Evolutionary conservation across 64 coral and sea anemone genomes (phyloP).

Genomic region (Platygyra sinensis): DNA sequence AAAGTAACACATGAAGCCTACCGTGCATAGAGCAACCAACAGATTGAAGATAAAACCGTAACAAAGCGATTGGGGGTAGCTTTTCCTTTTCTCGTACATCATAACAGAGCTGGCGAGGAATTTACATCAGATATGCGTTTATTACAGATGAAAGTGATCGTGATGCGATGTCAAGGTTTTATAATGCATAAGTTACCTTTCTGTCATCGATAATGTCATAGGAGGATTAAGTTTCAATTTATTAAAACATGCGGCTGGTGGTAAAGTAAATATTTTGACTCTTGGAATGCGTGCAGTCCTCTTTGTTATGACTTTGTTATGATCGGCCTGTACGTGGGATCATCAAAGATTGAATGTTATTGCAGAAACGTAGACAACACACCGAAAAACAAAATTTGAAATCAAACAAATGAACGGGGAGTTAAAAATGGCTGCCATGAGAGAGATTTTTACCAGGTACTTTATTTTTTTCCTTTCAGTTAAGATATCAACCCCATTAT

Average conservation of each 20-base stretch:
- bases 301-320: not conserved
- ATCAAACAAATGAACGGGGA: no score
- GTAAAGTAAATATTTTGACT: not conserved
- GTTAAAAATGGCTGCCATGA: no score
- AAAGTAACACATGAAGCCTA: conserved; percentile 34
- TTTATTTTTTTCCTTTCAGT: no score
- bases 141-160: not conserved
- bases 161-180: not conserved
- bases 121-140: not conserved
- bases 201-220: not conserved
- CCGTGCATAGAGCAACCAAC: conserved; percentile 27
- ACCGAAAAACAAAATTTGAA: no score
- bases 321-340: no score
- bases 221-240: not conserved
- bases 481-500: no score
- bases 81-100: conserved; percentile 9
- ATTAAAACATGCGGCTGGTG: not conserved
- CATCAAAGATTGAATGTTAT: no score
- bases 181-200: not conserved
- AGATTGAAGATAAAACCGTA: conserved; percentile 30
- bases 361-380: no score
- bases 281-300: not conserved
- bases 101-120: no score
- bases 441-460: no score
- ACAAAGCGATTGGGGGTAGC: not conserved